Percentiles rank a stretch among this genome's conserved stretches.
phyloP scores from a whole-genome alignment of 2,888 invertebrate genomes.

The Archips crataeganus region DNA sequence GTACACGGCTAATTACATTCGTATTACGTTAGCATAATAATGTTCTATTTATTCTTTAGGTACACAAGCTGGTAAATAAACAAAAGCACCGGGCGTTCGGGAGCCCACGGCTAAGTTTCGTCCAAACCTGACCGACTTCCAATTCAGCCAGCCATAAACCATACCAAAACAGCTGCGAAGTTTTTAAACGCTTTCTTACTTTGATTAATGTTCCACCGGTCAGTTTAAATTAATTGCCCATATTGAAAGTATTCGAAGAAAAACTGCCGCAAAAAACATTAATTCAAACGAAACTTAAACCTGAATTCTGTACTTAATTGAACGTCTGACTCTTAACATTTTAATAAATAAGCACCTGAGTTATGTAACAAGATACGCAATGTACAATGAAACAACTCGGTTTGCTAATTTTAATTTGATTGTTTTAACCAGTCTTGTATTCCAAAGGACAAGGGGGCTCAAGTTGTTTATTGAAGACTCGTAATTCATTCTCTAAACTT shows the following conservation, averaged over 20 bases:
- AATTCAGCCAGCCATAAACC: slow-evolving; percentile 44
- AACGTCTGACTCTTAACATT: not conserved
- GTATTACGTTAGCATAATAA: not conserved
- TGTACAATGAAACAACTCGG: slow-evolving; percentile 15
- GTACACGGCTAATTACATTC: not conserved
- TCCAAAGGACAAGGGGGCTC: slow-evolving; percentile 5
- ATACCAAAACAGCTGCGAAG: slow-evolving; percentile 49
- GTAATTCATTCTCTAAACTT: not conserved
- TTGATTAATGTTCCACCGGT: slow-evolving; percentile 54
- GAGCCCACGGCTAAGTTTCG: slow-evolving; percentile 25
- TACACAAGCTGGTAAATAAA: slow-evolving; percentile 9
- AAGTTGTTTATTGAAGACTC: slow-evolving; percentile 10
- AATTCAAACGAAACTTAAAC: not conserved
- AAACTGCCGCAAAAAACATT: not conserved
- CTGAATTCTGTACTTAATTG: not conserved
- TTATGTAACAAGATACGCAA: slow-evolving; percentile 13
- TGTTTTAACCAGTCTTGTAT: slow-evolving; percentile 17
- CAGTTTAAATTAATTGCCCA: slow-evolving; percentile 27
- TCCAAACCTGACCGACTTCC: slow-evolving; percentile 18
- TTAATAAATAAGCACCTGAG: slow-evolving; percentile 1
- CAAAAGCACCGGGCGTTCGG: slow-evolving; percentile 13
- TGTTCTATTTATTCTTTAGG: slow-evolving; percentile 7
- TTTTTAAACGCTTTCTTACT: slow-evolving; percentile 54
- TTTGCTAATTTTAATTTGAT: slow-evolving; percentile 18
- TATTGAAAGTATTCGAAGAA: slow-evolving; percentile 7